Evolutionary conservation across 2,888 invertebrate species (phyloP), one percentile per base, ranked within the genome.

Genomic region (Macrophya annulata): DNA sequence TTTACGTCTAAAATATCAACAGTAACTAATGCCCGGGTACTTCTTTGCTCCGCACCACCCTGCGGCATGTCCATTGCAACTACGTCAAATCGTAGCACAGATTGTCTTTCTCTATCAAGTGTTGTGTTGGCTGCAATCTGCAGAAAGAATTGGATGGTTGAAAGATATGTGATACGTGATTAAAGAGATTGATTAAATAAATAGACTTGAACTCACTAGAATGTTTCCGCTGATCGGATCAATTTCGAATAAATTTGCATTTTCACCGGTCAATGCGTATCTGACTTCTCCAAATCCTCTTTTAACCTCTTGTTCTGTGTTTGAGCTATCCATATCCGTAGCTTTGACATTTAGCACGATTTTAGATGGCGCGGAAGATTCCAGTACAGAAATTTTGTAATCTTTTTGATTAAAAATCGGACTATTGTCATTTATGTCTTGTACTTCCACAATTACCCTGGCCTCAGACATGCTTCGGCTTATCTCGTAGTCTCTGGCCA

Each of bases 351-450:
- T 95, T 4, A 96, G 91, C 43, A 98, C 95, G 17, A 95, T 94
- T 88, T 96, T 96, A 0, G 96, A 96, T 88, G 96, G 94, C 85
- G 95, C 95, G 4, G 96, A 95, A 37, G 97, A 97, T 92, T 97
- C 97, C 2, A 96, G 90, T 1, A 97, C 94, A 65, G 96, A 96
- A 0, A 96, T 96, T 91, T 96, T 96, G 90, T 97, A 97, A 2
- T 95, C 96, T 88, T 95, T 94, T 89, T 96, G 95, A 84, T 95
- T 95, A 91, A 97, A 97, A 76, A 94, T 93, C 0, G 98, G 98
- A 86, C 95, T 95, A 91, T 98, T 97, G 90, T 98, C 98, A 90
- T 98, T 98, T 0, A 96, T 94, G 91, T 98, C 97, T 82, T 96
- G 94, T 0, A 98, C 96, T 87, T 96, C 95, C 40, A 97, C 95